Evolutionary conservation across 64 coral and sea anemone species (phyloP), one percentile per base, ranked within the genome.

Genomic region (Hydrozoanthus tunicans): DNA sequence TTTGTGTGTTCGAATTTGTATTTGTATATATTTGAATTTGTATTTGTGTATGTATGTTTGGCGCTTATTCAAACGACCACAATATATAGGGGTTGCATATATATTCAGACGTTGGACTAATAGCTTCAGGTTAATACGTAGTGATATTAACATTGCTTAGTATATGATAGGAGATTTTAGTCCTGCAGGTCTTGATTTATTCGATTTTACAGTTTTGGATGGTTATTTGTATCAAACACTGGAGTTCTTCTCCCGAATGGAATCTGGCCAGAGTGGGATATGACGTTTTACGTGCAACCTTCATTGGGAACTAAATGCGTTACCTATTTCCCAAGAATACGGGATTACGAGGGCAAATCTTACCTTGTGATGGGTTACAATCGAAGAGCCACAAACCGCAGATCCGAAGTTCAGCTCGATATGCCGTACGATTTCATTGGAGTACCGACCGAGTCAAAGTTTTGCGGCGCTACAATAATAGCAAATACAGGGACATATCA

Each of bases 381-480:
- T 11, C 76, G 92, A 13, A 7, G 20, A 15, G 79, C 85, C 6
- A 80, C 9, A 7, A 77, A 93, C 77, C 12, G 65, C 0, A 73
- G 65, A 58, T 23, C 58, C 3, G 8, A 89, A 20, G 89, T 93
- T 71, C 58, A 86, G 24, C 65, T 93, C 1, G 92, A 93, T 7
- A 59, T 93, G 60, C 92, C 83, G 1, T 93, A 70, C 12, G 92
- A 93, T 67, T 89, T 93, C 60, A 89, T 93, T 0, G 85, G 92
- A 6, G 64, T 60, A 7, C 83, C 83, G 8, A 79, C 65, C 5
- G n/a, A 89, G 86, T 32, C 77, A 23, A 93, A 53, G 43, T 93
- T 93, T 70, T 93, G 92, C 24, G 92, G 92, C 11, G 89, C 89
- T 14, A 93, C 92, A 17, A 89, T 93, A 57, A 78, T 80, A 53